phyloP scores from a whole-genome alignment of 2,113 vertebrate genomes.

The Tauraco erythrolophus region DNA sequence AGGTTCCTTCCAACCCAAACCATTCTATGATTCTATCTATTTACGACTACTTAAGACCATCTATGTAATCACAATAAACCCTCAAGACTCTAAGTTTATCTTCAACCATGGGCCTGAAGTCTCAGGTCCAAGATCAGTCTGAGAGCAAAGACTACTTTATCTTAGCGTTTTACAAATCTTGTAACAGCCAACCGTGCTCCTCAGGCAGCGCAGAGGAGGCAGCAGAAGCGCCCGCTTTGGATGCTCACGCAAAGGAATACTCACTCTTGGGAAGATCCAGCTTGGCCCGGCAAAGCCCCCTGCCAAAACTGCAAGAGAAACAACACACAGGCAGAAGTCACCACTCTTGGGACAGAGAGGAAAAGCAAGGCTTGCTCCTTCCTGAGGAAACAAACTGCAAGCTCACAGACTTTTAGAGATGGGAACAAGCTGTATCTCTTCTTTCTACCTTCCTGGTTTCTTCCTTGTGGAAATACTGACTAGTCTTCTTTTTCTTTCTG shows the following conservation, averaged over 20 bases:
- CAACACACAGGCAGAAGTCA: background rate
- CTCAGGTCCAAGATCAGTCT: background rate
- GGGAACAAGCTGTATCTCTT: background rate
- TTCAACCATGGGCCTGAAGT: background rate
- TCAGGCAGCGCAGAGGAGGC: background rate
- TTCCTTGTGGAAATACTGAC: background rate
- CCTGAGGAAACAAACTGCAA: background rate
- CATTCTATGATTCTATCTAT: background rate
- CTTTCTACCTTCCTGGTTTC: background rate
- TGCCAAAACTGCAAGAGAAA: slow-evolving; percentile 90
- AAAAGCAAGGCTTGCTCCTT: background rate
- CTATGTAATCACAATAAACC: no score
- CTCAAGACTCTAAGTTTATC: background rate
- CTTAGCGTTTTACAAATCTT: background rate
- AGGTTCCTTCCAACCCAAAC: no score
- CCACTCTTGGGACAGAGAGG: background rate
- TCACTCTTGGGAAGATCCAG: slow-evolving; percentile 91
- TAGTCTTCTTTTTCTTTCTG: background rate
- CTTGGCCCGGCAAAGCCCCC: slow-evolving; percentile 87
- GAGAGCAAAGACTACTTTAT: background rate
- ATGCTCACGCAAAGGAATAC: slow-evolving; percentile 62
- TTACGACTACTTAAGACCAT: no score
- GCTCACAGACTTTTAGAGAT: background rate
- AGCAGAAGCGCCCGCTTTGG: background rate
- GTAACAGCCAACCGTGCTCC: background rate